Evolutionary conservation across 2,113 vertebrate species (phyloP).

Genomic region (Phylloscopus trochilus): DNA sequence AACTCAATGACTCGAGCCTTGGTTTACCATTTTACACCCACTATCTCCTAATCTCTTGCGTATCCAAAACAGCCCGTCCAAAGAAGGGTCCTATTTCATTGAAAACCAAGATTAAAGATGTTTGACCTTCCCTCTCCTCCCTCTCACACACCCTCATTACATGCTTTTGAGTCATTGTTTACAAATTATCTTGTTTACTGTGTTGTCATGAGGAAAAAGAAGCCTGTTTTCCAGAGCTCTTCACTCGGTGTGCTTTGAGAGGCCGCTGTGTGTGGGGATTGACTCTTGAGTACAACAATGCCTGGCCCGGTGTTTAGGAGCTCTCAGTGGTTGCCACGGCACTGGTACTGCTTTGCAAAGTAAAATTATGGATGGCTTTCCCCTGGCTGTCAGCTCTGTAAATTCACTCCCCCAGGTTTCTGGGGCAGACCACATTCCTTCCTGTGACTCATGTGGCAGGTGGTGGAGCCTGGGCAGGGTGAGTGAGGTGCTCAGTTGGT

Average conservation of each 20-base stretch:
- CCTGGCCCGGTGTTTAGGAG: not conserved
- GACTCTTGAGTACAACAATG: not conserved
- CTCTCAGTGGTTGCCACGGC: conserved; percentile 19
- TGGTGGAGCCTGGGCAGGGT: not conserved
- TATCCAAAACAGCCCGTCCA: not conserved
- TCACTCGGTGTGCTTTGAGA: not conserved
- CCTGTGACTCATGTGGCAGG: not conserved
- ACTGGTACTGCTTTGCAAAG: not conserved
- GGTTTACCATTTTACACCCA: not conserved
- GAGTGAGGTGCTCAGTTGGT: not conserved
- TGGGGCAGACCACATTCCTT: not conserved
- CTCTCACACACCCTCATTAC: conserved; percentile 24
- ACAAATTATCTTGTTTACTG: conserved; percentile 51
- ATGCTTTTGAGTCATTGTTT: conserved; percentile 66
- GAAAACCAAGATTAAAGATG: conserved; percentile 27
- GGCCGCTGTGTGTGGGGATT: accelerated
- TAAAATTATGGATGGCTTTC: not conserved
- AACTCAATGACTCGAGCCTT: not conserved
- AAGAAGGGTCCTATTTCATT: conserved; percentile 42
- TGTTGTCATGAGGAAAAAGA: not conserved
- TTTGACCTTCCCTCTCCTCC: conserved; percentile 21
- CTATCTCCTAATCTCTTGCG: conserved; percentile 3
- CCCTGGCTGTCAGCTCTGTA: not conserved
- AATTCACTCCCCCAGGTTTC: not conserved
- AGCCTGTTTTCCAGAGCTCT: not conserved